phyloP scores from a whole-genome alignment of 2,888 invertebrate species.

The Chrysodeixis includens region DNA sequence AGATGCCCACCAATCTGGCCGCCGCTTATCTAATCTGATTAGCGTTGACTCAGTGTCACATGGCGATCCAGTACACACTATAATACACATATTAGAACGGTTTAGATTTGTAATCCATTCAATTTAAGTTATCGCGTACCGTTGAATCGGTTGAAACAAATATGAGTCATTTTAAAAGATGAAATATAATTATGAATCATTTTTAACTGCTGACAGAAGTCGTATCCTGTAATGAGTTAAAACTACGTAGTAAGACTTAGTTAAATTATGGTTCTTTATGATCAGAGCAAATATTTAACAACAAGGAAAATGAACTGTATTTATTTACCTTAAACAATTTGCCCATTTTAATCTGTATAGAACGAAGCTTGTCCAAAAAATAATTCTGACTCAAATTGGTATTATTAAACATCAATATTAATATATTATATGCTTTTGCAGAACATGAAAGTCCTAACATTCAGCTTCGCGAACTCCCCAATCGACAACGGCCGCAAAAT shows the following conservation, averaged over 20 bases:
- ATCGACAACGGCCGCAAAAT: slow-evolving; percentile 94
- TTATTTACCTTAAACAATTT: neutral
- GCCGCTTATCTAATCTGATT: slow-evolving; percentile 65
- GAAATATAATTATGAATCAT: neutral
- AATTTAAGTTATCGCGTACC: neutral
- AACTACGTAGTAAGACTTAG: neutral
- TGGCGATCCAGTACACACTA: slow-evolving; percentile 16
- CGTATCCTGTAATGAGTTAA: neutral
- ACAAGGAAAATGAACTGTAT: too few relatives aligned
- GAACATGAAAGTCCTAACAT: slow-evolving; percentile 96
- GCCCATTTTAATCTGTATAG: neutral
- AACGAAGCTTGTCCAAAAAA: too few relatives aligned
- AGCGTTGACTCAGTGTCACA: slow-evolving; percentile 51
- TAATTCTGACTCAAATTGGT: neutral
- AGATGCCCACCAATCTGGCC: slow-evolving; percentile 53
- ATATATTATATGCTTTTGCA: slow-evolving; percentile 78
- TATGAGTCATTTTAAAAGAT: too few relatives aligned
- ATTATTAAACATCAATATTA: neutral
- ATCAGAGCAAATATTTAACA: too few relatives aligned
- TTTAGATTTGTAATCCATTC: slow-evolving; percentile 3
- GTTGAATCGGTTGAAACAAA: neutral
- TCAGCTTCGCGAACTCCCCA: slow-evolving; percentile 95
- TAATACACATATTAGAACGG: slow-evolving; percentile 12
- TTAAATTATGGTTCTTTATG: too few relatives aligned
- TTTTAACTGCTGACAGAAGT: neutral